Percentiles rank a stretch among this genome's conserved stretches.
phyloP scores from a whole-genome alignment of 2,797 vertebrate genomes.

The Eutrigla gurnardus region DNA sequence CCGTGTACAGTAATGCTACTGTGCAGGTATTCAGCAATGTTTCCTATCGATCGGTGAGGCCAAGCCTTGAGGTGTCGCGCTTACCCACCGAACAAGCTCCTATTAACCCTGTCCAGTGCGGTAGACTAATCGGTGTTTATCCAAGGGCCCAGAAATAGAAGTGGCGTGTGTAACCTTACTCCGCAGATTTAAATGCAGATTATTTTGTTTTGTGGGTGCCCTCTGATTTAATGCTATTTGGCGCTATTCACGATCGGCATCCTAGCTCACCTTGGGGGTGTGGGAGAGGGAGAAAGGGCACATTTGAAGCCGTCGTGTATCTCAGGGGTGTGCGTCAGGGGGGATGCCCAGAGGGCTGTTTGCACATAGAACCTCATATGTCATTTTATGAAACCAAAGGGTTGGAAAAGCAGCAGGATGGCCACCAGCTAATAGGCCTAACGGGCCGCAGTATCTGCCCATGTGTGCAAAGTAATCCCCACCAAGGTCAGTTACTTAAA shows the following conservation, averaged over 20 bases:
- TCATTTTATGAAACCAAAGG: constrained; percentile 72
- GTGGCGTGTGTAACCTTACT: constrained; percentile 70
- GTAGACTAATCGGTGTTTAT: constrained; percentile 78
- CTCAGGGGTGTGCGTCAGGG: constrained; percentile 48
- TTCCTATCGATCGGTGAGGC: constrained; percentile 76
- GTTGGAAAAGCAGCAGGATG: constrained; percentile 67
- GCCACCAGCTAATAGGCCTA: constrained; percentile 61
- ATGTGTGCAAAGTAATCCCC: constrained; percentile 77
- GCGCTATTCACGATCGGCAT: constrained; percentile 59
- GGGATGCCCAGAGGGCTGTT: constrained; percentile 73
- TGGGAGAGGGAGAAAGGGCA: constrained; percentile 60
- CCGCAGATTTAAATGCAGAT: constrained; percentile 74
- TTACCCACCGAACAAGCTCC: constrained; percentile 71
- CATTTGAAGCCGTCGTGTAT: constrained; percentile 67
- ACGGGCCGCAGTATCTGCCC: constrained; percentile 69
- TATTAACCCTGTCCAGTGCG: constrained; percentile 74
- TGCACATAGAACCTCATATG: constrained; percentile 78
- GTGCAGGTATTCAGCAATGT: constrained; percentile 60
- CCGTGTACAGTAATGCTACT: constrained; percentile 70
- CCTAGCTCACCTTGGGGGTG: constrained; percentile 52
- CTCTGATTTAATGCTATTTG: constrained; percentile 74
- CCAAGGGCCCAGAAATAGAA: constrained; percentile 76
- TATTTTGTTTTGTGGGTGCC: constrained; percentile 77
- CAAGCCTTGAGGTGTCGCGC: constrained; percentile 71
- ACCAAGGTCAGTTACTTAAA: constrained; percentile 78